Evolutionary conservation across 2,888 invertebrate species (phyloP), one percentile per base, ranked within the genome.

Genomic region (Cyclophora punctaria): DNA sequence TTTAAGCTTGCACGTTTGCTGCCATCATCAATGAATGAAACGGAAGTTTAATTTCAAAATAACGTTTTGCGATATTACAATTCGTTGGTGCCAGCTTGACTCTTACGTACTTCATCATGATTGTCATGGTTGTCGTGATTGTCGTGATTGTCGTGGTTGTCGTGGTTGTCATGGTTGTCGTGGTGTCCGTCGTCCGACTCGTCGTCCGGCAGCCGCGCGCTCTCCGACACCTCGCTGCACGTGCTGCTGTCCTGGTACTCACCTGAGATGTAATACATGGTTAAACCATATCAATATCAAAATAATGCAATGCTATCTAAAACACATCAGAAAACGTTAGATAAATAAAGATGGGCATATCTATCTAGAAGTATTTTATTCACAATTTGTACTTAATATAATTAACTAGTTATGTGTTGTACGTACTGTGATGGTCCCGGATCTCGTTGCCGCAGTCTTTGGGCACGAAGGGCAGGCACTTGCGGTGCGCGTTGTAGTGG

Each of bases 401-500:
- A 20, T 20, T 20, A 20, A 20, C 20, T 20, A 20, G 20, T 20
- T 20, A 20, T 20, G 20, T 20, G 20, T 20, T n/a, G 34, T 33
- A 58, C 71, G 67, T 33, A 83, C 85, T 91, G 79, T 61, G 93
- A 84, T 65, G 90, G 87, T 89, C 97, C 2, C 81, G 61, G 35
- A 85, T 71, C 71, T 84, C 96, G 0, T 95, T 96, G 41, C 94
- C 44, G 81, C 97, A 97, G 84, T 97, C 96, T 84, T 95, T 96
- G 41, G 97, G 96, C 73, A 96, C 93, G 83, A 93, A 93, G 41
- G 96, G 95, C 71, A 96, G 90, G 74, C 98, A 98, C 82, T 98
- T 98, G 79, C 97, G 95, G 83, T 98, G 98, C 56, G 95, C 95
- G 89, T 98, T 98, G 87, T 96, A 97, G 78, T 96, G 96, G 83